Evolutionary conservation across 2,797 vertebrate species (phyloP), one percentile per base, ranked within the genome.

Genomic region (Sebastes diaconus): DNA sequence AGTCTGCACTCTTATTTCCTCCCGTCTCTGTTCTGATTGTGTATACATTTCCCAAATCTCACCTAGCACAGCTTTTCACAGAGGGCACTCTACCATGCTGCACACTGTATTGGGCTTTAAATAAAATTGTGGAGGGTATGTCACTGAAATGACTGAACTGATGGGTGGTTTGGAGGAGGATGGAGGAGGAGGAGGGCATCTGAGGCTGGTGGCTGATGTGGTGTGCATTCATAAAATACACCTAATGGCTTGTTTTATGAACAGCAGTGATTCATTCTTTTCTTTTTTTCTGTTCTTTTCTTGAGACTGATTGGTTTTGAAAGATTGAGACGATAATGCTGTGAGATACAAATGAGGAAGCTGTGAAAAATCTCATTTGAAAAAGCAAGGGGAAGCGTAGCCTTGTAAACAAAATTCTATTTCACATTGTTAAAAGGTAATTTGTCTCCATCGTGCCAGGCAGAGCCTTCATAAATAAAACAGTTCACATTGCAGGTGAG

Each of bases 371-470:
- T 94, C 95, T 94, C 91, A 95, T 96, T 95, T 94, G 92, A 94
- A 94, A 93, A 93, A 91, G 88, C 86, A 90, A 90, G 81, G 84
- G 90, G 91, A 94, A 93, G 92, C 69, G 69, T 81, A 92, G 95
- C 89, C 91, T 94, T 94, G 95, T 95, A 96, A 96, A 96, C 94
- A 96, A 95, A 96, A 96, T 96, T 96, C 95, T 94, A 95, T 96
- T 96, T 94, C 94, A 93, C 93, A 94, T 95, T 95, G 94, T 96
- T 96, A 95, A 96, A 96, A 95, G 94, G 93, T 95, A 93, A 96
- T 96, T 96, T 96, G 95, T 96, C 95, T 95, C 94, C 93, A 94
- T 95, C 86, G 87, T 79, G 89, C 87, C 92, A 88, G 89, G 89
- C 94, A 93, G 89, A 92, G 91, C 84, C 88, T 95, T 95, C 94